Evolutionary conservation across 1,140 invertebrate genomes (phyloP).

Genomic region (Drosophila sp.): DNA sequence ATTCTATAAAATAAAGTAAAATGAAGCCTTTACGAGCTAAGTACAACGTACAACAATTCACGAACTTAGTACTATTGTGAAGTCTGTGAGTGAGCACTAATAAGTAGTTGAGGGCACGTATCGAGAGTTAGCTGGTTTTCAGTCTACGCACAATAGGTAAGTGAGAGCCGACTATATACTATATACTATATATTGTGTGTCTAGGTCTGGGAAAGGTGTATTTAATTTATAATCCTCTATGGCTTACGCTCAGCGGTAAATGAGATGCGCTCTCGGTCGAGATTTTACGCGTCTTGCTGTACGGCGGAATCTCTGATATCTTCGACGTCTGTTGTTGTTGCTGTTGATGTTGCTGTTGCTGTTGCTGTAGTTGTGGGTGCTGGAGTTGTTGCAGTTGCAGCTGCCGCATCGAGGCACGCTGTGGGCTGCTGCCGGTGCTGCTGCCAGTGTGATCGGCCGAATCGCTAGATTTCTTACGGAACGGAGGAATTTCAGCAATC

Average conservation of each 20-base stretch:
- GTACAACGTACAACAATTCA: not conserved
- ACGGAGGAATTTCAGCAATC: conserved; percentile 86
- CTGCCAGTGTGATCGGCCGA: conserved; percentile 74
- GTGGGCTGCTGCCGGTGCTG: conserved; percentile 79
- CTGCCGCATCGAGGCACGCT: conserved; percentile 59
- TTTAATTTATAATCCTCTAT: conserved; percentile 3
- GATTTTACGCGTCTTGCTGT: conserved; percentile 85
- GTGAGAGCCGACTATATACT: conserved; percentile 38
- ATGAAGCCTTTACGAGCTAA: not conserved
- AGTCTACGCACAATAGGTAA: too few species aligned
- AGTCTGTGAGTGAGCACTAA: not conserved
- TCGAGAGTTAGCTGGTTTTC: not conserved
- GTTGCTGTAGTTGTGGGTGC: conserved; percentile 57
- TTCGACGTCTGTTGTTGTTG: conserved; percentile 69
- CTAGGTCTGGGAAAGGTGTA: not conserved
- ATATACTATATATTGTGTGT: not conserved
- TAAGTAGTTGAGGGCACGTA: not conserved
- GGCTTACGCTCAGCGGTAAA: conserved; percentile 78
- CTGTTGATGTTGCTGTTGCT: conserved; percentile 61
- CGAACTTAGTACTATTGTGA: not conserved
- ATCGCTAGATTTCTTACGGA: conserved; percentile 84
- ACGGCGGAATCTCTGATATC: conserved; percentile 86
- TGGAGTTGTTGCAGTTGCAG: conserved; percentile 65
- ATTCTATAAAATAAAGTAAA: too few species aligned
- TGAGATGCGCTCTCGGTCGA: conserved; percentile 85